Evolutionary conservation across 2,888 invertebrate species (phyloP), one percentile per base, ranked within the genome.

Genomic region (Adelognathus sp.): DNA sequence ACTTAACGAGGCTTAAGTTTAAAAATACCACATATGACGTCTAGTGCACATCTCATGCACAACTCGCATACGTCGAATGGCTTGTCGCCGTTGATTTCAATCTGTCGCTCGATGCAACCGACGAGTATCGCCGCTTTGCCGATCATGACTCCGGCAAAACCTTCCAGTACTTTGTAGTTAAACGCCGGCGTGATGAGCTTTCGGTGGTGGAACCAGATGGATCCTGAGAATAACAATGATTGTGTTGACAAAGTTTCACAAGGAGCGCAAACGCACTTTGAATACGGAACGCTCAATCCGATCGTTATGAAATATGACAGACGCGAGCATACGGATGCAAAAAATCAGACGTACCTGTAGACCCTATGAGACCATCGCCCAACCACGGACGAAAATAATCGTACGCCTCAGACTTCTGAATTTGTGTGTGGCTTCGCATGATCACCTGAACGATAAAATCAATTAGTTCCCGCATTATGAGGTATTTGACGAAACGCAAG

Each of bases 141-240:
- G 29, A 91, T 90, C 90, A 93, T 93, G 0, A 91, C 88, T 3
- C 90, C 89, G 1, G 92, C 87, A 81, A 93, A 93, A 6, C 92
- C 91, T 70, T 92, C 92, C 7, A 93, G 84, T 11, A 93, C 92
- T 80, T 92, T 92, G 73, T 92, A 92, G 82, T 93, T 93, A 83
- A 93, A 93, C 0, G 93, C 90, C 0, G 93, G 93, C 0, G 93
- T 93, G 16, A 93, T 93, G 84, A 93, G 88, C 87, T 93, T 93
- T 21, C 93, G 90, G 81, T 92, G 92, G 21, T 91, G 91, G 44
- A 90, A 88, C 93, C 93, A 93, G 81, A 92, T 92, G 21, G 86
- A 84, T 11, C 92, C 92, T 92, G 63, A 36, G 80, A 71, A 31
- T 18, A 29, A 16, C 14, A 14, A 63, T 11, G 14, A 6, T 4